phyloP scores from a whole-genome alignment of 2,888 invertebrate genomes.

The Heliconius aoede region DNA sequence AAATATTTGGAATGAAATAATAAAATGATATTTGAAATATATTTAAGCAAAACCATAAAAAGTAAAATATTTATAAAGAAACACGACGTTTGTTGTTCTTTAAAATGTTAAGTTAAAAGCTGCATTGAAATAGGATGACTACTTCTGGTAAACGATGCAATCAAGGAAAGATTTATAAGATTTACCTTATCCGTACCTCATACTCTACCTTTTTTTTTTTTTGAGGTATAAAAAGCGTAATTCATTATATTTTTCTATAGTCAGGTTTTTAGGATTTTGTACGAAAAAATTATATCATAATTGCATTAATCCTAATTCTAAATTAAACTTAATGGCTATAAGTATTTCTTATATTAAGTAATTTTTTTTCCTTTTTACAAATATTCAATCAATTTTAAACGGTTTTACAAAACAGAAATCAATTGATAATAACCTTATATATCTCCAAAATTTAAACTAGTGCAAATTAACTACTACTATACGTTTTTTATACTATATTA shows the following conservation, averaged over 20 bases:
- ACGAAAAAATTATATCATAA: too few species aligned
- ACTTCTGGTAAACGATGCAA: constrained; percentile 78
- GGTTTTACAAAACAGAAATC: not conserved
- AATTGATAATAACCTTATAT: too few species aligned
- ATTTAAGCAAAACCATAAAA: not conserved
- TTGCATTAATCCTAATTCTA: too few species aligned
- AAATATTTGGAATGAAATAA: constrained; percentile 10
- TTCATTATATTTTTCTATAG: not conserved
- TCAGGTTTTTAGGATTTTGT: not conserved
- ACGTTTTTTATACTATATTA: not conserved
- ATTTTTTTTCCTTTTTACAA: too few species aligned
- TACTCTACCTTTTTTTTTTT: constrained; percentile 42
- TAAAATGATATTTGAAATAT: not conserved
- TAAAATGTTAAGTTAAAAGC: constrained; percentile 66
- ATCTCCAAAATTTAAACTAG: not conserved
- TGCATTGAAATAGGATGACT: constrained; percentile 77
- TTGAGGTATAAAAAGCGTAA: not conserved
- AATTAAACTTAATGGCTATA: too few species aligned
- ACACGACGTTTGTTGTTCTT: constrained; percentile 68
- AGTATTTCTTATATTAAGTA: too few species aligned
- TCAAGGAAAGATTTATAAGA: constrained; percentile 77
- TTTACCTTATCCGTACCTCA: constrained; percentile 55
- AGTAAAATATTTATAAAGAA: constrained; percentile 59
- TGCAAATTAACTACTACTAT: too few species aligned
- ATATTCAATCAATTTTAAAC: too few species aligned